Evolutionary conservation across 2,888 invertebrate genomes (phyloP).

Genomic region (Chironomus tentans): DNA sequence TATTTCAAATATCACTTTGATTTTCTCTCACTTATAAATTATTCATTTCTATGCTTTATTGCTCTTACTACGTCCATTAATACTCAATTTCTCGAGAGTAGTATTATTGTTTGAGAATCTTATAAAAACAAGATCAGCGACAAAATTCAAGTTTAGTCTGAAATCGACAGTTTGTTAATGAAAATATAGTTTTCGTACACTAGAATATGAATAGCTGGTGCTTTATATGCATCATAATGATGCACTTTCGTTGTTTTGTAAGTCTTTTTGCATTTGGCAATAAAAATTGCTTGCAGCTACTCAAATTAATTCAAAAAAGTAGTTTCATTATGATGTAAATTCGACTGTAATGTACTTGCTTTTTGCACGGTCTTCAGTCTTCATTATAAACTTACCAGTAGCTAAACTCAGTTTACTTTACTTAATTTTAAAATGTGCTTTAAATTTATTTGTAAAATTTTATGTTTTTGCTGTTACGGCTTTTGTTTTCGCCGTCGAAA

Average conservation of each 20-base stretch:
- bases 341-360: too few relatives aligned
- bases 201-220: too few relatives aligned
- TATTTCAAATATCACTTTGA: neutral
- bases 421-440: neutral
- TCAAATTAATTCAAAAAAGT: too few relatives aligned
- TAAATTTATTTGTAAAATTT: neutral
- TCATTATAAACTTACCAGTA: too few relatives aligned
- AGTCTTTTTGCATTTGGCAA: too few relatives aligned
- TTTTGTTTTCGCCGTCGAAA: neutral
- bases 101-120: neutral
- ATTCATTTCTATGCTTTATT: neutral
- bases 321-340: too few relatives aligned
- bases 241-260: too few relatives aligned
- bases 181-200: too few relatives aligned
- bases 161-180: neutral
- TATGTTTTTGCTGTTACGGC: neutral
- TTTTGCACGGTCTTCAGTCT: too few relatives aligned
- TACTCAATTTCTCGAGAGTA: neutral
- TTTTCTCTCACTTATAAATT: neutral
- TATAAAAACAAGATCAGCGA: neutral
- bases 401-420: neutral
- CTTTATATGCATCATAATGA: too few relatives aligned
- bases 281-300: too few relatives aligned
- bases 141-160: neutral
- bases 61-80: neutral